phyloP scores from a whole-genome alignment of 2,113 vertebrate species.

The Spea multiplicata region DNA sequence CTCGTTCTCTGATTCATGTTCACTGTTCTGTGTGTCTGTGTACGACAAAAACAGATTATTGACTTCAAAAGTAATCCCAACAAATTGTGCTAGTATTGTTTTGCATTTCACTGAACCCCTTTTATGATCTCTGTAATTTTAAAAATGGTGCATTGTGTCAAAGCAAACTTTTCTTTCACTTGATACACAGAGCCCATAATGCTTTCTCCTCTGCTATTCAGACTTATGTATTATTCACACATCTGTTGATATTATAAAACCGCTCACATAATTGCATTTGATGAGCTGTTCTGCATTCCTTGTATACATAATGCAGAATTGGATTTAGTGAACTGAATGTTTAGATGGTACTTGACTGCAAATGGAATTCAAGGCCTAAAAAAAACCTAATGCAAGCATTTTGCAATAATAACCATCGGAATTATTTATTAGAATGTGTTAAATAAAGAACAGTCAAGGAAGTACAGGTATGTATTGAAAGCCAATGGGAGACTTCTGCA shows the following conservation, averaged over 20 bases:
- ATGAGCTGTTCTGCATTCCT: constrained; percentile 45
- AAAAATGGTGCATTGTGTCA: constrained; percentile 8
- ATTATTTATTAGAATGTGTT: not conserved
- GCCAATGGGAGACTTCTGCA: not conserved
- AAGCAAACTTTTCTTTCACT: constrained; percentile 28
- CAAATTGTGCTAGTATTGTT: constrained; percentile 21
- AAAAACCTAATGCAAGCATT: constrained; percentile 7
- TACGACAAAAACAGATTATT: not conserved
- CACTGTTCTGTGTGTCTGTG: not conserved
- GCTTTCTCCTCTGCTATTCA: constrained; percentile 24
- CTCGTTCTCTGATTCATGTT: not conserved
- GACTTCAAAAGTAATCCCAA: not conserved
- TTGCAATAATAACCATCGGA: constrained; percentile 5
- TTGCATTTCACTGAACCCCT: constrained; percentile 1
- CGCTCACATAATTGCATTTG: constrained; percentile 47
- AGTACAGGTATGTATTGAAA: not conserved
- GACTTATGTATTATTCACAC: constrained; percentile 47
- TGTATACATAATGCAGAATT: constrained; percentile 45
- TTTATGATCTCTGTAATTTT: constrained; percentile 18
- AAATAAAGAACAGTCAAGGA: not conserved
- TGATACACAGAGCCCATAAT: constrained; percentile 36
- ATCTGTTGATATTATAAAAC: constrained; percentile 49
- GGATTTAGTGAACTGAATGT: constrained; percentile 41
- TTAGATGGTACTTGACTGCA: constrained; percentile 46
- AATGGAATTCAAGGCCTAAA: constrained; percentile 29